These are phyloP conservation scores for Sminthopsis crassicaudata DNA, from an alignment of 2,113 vertebrate genomes.

Conservation along the genomic window DNA sequence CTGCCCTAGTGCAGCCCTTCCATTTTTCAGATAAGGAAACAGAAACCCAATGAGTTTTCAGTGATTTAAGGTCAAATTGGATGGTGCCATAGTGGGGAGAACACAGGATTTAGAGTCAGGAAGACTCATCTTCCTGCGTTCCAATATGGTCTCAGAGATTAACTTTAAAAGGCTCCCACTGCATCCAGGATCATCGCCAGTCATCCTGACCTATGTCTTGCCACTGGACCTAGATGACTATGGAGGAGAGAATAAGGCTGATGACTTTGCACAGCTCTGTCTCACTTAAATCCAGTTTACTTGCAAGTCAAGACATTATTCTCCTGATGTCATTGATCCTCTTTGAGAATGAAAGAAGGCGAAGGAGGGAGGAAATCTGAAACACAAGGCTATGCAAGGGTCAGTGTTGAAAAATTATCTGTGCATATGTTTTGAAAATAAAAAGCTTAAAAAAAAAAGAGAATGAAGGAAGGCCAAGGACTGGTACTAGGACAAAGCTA, in stretches of 20 bases:
- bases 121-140: neutral
- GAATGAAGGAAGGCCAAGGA: neutral
- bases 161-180: neutral
- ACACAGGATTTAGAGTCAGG: neutral
- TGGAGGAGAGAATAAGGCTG: neutral
- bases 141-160: neutral
- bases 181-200: neutral
- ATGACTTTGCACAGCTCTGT: neutral
- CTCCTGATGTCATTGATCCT: neutral
- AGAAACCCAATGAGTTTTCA: neutral
- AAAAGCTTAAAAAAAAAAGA: neutral
- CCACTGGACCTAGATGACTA: no score
- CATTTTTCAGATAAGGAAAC: neutral
- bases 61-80: neutral
- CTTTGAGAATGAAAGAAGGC: neutral
- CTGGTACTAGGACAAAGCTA: neutral
- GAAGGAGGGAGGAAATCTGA: neutral
- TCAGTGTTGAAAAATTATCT: no score
- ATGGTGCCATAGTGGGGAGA: neutral
- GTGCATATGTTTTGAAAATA: no score
- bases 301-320: neutral
- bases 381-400: no score
- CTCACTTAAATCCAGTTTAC: neutral
- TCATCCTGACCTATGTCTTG: neutral
- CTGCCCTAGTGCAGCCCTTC: neutral